A percentile compares a stretch with the other conserved stretches of the same genome.
Conservation (phyloP, 2,888 invertebrate species). For the Hirudinaria manillensis region DNA sequence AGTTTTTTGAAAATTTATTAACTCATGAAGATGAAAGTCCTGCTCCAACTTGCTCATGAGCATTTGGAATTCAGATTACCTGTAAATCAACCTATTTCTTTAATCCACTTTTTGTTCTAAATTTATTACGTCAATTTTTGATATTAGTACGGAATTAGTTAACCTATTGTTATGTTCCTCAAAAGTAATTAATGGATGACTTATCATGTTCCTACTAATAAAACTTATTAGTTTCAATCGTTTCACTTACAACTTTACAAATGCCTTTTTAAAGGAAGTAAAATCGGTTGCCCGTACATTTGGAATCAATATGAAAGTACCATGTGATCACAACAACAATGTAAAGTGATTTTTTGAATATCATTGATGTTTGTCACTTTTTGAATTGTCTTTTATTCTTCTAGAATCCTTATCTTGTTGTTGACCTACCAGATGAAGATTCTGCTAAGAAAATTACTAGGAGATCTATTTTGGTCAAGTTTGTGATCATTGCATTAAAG, state of each 20-base stretch:
- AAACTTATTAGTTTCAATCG: no score
- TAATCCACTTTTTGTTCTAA: not conserved
- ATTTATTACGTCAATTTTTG: not conserved
- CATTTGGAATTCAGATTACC: conserved; percentile 29
- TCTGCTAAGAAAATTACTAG: conserved; percentile 69
- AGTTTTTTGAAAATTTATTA: no score
- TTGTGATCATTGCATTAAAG: conserved; percentile 42
- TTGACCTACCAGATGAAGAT: conserved; percentile 70
- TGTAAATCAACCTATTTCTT: not conserved
- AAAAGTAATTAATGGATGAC: not conserved
- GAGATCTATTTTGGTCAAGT: conserved; percentile 71
- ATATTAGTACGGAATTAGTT: not conserved
- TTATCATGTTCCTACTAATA: no score
- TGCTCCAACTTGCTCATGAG: conserved; percentile 29
- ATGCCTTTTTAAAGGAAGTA: conserved; percentile 64
- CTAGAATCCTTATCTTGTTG: conserved; percentile 70
- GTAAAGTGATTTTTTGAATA: conserved; percentile 21
- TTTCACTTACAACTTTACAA: no score
- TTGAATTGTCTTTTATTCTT: not conserved
- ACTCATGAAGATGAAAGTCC: conserved; percentile 11
- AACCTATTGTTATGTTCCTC: not conserved
- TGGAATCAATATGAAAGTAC: conserved; percentile 51
- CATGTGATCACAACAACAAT: conserved; percentile 14
- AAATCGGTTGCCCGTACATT: conserved; percentile 67
- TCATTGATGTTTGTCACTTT: not conserved